phyloP scores from a whole-genome alignment of 2,888 invertebrate species.

The Taphrorychus bicolor region DNA sequence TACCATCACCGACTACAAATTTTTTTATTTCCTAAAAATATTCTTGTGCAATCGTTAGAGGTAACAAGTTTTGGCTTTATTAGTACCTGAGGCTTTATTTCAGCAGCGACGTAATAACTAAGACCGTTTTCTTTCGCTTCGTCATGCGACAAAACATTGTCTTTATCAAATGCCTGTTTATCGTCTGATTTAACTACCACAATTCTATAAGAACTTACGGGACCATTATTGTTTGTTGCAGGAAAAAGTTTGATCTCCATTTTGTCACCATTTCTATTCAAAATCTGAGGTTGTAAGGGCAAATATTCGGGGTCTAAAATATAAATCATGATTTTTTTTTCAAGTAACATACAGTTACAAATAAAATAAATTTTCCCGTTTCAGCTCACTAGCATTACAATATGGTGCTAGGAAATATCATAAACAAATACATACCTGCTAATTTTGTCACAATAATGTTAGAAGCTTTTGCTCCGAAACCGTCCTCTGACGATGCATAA shows the following conservation, averaged over 20 bases:
- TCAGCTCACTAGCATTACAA: neutral
- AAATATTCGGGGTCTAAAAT: slow-evolving; percentile 68
- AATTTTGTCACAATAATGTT: slow-evolving; percentile 73
- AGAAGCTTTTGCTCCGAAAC: slow-evolving; percentile 66
- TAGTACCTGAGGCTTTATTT: slow-evolving; percentile 70
- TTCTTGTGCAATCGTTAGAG: neutral
- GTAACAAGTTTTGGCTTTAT: neutral
- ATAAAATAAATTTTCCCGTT: too few relatives aligned
- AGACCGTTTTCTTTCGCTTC: slow-evolving; percentile 72
- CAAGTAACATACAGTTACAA: too few relatives aligned
- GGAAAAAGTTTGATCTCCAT: slow-evolving; percentile 73
- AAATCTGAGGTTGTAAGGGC: slow-evolving; percentile 72
- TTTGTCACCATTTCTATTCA: slow-evolving; percentile 67
- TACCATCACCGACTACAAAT: slow-evolving; percentile 82
- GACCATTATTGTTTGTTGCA: slow-evolving; percentile 78
- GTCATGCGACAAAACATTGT: slow-evolving; percentile 69
- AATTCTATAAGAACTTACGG: slow-evolving; percentile 76
- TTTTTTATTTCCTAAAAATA: slow-evolving; percentile 63
- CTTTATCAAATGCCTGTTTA: slow-evolving; percentile 68
- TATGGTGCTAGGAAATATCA: neutral
- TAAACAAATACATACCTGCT: slow-evolving; percentile 59
- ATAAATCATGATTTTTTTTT: too few relatives aligned
- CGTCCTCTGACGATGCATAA: slow-evolving; percentile 68
- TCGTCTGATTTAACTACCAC: slow-evolving; percentile 74
- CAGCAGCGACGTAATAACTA: slow-evolving; percentile 84